These are phyloP conservation scores for Scyliorhinus canicula DNA, from an alignment of 2,797 vertebrate genomes.

Conservation along the genomic window DNA sequence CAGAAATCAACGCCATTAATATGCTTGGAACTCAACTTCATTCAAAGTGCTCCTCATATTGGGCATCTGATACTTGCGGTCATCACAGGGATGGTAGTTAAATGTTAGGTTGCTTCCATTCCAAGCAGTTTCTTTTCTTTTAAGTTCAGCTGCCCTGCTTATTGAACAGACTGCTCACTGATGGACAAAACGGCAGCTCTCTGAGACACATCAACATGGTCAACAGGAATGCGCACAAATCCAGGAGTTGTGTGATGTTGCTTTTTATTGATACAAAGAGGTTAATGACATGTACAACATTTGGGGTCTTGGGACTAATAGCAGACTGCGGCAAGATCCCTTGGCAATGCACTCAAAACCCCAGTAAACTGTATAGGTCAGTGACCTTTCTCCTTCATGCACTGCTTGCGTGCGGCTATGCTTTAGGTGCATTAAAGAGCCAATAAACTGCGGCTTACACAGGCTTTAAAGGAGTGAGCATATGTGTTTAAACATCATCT, in stretches of 20 bases:
- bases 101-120: neutral
- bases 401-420: neutral
- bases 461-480: neutral
- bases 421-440: too few relatives aligned
- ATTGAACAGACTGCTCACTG: neutral
- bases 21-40: neutral
- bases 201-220: neutral
- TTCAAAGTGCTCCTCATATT: neutral
- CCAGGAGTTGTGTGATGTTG: neutral
- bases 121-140: neutral
- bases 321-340: neutral
- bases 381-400: neutral
- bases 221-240: neutral
- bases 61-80: neutral
- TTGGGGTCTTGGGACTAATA: neutral
- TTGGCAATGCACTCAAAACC: neutral
- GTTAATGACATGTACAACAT: slow-evolving; percentile 18
- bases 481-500: neutral
- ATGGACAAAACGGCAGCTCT: neutral
- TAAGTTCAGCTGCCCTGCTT: neutral
- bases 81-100: neutral
- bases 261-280: neutral
- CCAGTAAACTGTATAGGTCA: slow-evolving; percentile 14
- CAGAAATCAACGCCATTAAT: neutral
- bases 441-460: neutral